A percentile compares a stretch with the other conserved stretches of the same genome.
Conservation (phyloP, 2,888 invertebrate genomes). For the Tipula vernalis region DNA sequence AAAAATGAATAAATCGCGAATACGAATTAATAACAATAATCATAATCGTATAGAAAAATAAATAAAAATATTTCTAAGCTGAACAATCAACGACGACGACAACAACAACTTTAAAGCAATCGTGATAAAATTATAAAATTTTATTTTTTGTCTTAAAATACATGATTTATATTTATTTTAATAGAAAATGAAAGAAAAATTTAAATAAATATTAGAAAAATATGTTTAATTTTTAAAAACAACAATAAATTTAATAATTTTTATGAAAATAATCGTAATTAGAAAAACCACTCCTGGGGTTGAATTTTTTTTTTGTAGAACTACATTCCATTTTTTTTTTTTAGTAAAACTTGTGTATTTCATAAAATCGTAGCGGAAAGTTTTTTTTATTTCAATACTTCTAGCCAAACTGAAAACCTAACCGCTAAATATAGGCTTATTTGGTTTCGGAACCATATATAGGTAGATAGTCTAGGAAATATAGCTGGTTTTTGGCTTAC, state of each 20-base stretch:
- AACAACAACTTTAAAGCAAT: background rate
- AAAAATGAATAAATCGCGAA: background rate
- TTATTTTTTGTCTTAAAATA: background rate
- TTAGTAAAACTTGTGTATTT: too few relatives aligned
- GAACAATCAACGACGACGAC: background rate
- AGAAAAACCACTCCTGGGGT: background rate
- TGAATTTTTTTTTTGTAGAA: background rate
- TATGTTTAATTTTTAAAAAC: background rate
- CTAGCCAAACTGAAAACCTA: too few relatives aligned
- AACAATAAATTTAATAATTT: background rate
- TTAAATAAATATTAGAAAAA: background rate
- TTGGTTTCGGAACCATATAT: too few relatives aligned
- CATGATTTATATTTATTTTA: background rate
- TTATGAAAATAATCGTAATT: background rate
- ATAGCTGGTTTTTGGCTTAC: too few relatives aligned
- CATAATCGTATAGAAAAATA: background rate
- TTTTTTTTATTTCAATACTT: too few relatives aligned
- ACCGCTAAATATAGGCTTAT: too few relatives aligned
- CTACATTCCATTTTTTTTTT: too few relatives aligned
- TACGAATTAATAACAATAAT: background rate
- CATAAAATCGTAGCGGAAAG: too few relatives aligned
- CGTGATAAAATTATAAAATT: background rate
- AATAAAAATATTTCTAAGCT: background rate
- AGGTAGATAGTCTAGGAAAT: too few relatives aligned
- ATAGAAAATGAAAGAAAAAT: background rate